Base-by-base conservation (phyloP, 2,888 invertebrate genomes). In the Drepanosiphum platanoidis region DNA sequence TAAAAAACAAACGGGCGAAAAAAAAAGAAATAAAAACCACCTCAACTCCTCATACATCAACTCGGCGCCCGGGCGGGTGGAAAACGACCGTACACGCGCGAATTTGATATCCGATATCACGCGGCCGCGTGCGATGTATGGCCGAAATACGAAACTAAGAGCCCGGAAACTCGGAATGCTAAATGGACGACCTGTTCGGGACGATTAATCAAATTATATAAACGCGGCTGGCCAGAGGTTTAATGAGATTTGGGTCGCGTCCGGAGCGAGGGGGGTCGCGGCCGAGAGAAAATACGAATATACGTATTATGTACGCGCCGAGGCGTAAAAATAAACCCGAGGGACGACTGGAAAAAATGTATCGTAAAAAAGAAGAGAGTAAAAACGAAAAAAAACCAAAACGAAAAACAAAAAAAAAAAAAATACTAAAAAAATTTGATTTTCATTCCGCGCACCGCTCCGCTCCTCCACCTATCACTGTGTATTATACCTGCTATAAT, bases 341-440 rank as follows among this genome's bases (percentile, higher is more conserved):
- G 78, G 39, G 78, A 78, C 36, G 61, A 77, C 61, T 58, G n/a
- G n/a, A 7, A 58, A 7, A 58, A 58, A 39, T 78, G 22, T 52
- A 52, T 52, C n/a, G n/a, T n/a, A n/a, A n/a, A n/a, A n/a, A n/a
- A n/a, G n/a, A n/a, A n/a, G n/a, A n/a, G n/a, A n/a, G n/a, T n/a
- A n/a, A n/a, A n/a, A n/a, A n/a, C n/a, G n/a, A n/a, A n/a, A n/a
- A n/a, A n/a, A n/a, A n/a, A n/a, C n/a, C n/a, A n/a, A n/a, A n/a
- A n/a, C n/a, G n/a, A n/a, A n/a, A n/a, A n/a, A n/a, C n/a, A n/a
- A n/a, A n/a, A n/a, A n/a, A n/a, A n/a, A n/a, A n/a, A n/a, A n/a
- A n/a, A n/a, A n/a, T n/a, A n/a, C n/a, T n/a, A 78, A 77, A 75
- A 58, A 75, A 15, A 58, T n/a, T 78, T 64, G 78, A 78, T 78